Base-by-base conservation (phyloP, 2,113 vertebrate genomes). In the Nansenia antarctica region DNA sequence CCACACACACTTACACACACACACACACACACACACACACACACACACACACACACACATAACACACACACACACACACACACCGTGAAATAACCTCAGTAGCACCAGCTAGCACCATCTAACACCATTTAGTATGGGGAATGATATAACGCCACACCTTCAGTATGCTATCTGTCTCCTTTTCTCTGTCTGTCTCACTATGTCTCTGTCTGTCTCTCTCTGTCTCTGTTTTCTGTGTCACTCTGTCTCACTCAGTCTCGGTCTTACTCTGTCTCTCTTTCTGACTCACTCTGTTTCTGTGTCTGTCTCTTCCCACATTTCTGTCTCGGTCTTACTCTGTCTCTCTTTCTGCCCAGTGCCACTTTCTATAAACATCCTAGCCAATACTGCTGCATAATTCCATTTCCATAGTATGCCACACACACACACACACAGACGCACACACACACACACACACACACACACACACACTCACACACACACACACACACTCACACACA, bases 381-480 rank as follows among this genome's bases (percentile, higher is more conserved):
- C 75, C 79, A 74, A 78, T 53, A 62, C 55, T 65, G 62, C 7
- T 72, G 67, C 61, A 76, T 78, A 74, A 81, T 77, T 83, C 72
- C 26, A 8, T 81, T 85, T 8, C 80, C 75, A 73, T 77, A 70
- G 78, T 45, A 49, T 65, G 73, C 58, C 82, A 81, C 70, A 76
- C 82, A 79, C 77, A 76, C n/a, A n/a, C n/a, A n/a, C n/a, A n/a
- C n/a, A n/a, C n/a, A n/a, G n/a, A n/a, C n/a, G n/a, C n/a, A n/a
- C 82, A 85, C 78, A 72, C 76, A 59, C 61, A n/a, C n/a, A n/a
- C n/a, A n/a, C n/a, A n/a, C n/a, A n/a, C n/a, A n/a, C n/a, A n/a
- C n/a, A n/a, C n/a, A n/a, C n/a, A n/a, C n/a, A n/a, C n/a, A n/a
- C n/a, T n/a, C n/a, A n/a, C n/a, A n/a, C n/a, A n/a, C n/a, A n/a